Percentiles rank a stretch among this genome's conserved stretches.
Evolutionary conservation across 2,113 vertebrate species (phyloP).

Genomic region (Vidua chalybeata): DNA sequence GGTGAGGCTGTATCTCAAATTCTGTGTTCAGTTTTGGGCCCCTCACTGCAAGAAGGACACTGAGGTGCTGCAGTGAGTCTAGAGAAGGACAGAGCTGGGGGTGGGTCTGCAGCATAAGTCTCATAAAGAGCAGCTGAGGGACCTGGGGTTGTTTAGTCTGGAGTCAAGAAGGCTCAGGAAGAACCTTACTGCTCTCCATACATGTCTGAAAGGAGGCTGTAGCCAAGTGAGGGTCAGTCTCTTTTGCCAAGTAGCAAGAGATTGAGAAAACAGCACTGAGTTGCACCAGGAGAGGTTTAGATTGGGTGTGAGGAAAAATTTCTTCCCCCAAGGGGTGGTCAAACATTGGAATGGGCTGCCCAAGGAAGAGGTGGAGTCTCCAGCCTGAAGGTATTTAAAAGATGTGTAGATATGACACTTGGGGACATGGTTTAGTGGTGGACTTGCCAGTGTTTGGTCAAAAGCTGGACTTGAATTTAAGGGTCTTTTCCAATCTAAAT

Average conservation of each 20-base stretch:
- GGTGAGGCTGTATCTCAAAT: rapidly evolving
- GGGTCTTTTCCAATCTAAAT: neutral
- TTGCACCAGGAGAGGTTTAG: neutral
- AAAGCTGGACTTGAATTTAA: neutral
- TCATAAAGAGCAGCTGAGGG: neutral
- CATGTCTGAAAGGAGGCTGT: neutral
- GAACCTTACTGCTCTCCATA: neutral
- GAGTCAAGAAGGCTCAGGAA: neutral
- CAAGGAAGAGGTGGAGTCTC: neutral
- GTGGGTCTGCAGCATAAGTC: neutral
- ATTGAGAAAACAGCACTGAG: neutral
- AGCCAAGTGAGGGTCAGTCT: neutral
- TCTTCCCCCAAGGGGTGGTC: neutral
- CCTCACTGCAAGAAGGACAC: neutral
- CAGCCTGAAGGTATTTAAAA: neutral
- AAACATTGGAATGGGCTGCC: neutral
- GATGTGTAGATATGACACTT: rapidly evolving
- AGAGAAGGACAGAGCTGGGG: neutral
- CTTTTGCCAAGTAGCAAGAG: neutral
- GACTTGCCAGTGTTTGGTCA: neutral
- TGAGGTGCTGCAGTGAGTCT: rapidly evolving
- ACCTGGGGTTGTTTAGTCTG: neutral
- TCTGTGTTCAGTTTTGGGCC: neutral
- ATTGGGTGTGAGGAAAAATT: neutral
- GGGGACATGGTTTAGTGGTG: neutral